A percentile compares a stretch with the other conserved stretches of the same genome.
Evolutionary conservation across 1,140 invertebrate species (phyloP).

Genomic region (Trichoplusia ni): DNA sequence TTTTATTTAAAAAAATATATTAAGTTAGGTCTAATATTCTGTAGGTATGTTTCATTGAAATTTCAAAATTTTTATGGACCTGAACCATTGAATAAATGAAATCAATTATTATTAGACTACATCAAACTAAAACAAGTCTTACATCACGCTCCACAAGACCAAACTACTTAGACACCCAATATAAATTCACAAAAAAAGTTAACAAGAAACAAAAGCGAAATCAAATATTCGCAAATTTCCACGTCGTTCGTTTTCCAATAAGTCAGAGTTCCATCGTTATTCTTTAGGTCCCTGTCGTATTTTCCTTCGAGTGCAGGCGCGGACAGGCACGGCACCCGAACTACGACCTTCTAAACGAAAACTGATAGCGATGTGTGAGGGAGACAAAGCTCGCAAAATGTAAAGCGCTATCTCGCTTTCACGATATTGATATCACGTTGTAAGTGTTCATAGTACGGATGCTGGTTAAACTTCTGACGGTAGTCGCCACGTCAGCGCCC

Average conservation of each 20-base stretch:
- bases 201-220: background rate
- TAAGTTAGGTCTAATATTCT: too few relatives aligned
- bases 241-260: constrained; percentile 11
- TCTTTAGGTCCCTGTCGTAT: constrained; percentile 9
- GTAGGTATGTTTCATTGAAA: too few relatives aligned
- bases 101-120: too few relatives aligned
- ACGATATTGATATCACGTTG: too few relatives aligned
- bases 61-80: too few relatives aligned
- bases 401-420: too few relatives aligned
- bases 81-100: too few relatives aligned
- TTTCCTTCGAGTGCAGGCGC: constrained; percentile 11
- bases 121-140: background rate
- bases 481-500: constrained; percentile 42
- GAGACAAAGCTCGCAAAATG: too few relatives aligned
- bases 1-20: too few relatives aligned
- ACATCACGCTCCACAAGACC: background rate
- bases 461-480: constrained; percentile 47
- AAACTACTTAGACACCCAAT: background rate
- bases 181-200: background rate
- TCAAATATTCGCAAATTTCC: background rate
- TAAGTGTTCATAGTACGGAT: background rate
- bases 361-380: too few relatives aligned
- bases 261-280: constrained; percentile 2
- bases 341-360: too few relatives aligned
- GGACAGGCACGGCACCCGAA: too few relatives aligned